Conservation (phyloP, 2,888 invertebrate genomes). For the Troides aeacus region DNA sequence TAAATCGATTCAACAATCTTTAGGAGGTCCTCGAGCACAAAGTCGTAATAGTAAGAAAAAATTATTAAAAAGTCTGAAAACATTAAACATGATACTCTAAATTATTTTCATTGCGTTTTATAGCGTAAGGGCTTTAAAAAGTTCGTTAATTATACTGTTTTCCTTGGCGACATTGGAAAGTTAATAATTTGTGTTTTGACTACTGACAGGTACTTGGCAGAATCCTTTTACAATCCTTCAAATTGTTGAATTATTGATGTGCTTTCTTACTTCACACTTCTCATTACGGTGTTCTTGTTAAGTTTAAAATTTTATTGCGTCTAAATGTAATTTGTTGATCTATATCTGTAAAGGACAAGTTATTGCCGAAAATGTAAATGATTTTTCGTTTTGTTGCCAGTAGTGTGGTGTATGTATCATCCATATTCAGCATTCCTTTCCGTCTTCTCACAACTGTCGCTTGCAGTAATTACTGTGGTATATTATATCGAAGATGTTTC, state of each 20-base stretch:
- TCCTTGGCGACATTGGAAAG: constrained; percentile 54
- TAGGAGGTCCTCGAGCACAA: no score
- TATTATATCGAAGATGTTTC: no score
- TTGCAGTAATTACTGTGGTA: no score
- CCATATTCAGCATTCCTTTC: no score
- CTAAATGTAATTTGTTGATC: background rate
- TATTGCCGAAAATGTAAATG: no score
- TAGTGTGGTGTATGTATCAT: no score
- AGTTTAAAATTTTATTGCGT: background rate
- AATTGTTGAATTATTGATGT: constrained; percentile 62
- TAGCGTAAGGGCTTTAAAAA: constrained; percentile 33
- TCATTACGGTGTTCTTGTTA: background rate
- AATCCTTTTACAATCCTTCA: constrained; percentile 58
- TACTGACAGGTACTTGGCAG: constrained; percentile 57
- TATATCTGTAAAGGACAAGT: no score
- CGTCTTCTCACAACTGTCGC: no score
- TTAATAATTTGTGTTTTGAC: constrained; percentile 64
- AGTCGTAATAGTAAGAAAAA: no score
- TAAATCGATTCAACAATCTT: no score
- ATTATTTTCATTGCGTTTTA: background rate
- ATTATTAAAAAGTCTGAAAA: no score
- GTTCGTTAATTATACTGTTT: constrained; percentile 54
- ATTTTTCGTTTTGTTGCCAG: no score
- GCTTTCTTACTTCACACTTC: constrained; percentile 30
- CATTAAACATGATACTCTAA: background rate